Evolutionary conservation across 2,888 invertebrate species (phyloP).

Genomic region (Drosophila setosimentum): DNA sequence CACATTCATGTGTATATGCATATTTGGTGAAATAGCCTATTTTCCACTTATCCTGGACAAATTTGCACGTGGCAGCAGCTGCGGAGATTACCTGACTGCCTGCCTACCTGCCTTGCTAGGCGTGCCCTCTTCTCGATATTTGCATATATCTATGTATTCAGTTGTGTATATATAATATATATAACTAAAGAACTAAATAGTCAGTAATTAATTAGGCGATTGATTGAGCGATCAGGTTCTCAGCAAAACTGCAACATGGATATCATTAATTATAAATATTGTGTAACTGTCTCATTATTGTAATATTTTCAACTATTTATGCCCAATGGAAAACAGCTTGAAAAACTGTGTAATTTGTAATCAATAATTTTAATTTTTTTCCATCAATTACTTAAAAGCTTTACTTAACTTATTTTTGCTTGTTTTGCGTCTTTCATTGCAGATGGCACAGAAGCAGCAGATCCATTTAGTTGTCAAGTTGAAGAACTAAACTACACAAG

Average conservation of each 20-base stretch:
- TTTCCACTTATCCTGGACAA: constrained; percentile 30
- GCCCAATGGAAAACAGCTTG: neutral
- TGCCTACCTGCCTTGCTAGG: constrained; percentile 17
- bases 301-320: neutral
- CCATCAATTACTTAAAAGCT: neutral
- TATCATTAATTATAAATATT: neutral
- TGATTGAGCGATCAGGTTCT: neutral
- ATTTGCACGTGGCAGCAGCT: constrained; percentile 40
- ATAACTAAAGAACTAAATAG: neutral
- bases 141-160: constrained; percentile 1
- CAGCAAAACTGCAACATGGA: neutral
- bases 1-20: constrained; percentile 13
- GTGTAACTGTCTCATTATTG: neutral
- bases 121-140: constrained; percentile 30
- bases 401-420: neutral
- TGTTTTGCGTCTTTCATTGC: neutral
- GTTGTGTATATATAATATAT: neutral
- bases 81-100: neutral
- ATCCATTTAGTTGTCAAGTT: constrained; percentile 24
- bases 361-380: neutral
- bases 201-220: neutral
- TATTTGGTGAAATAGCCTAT: neutral
- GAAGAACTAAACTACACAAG: constrained; percentile 25
- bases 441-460: constrained; percentile 40
- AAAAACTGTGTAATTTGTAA: neutral